These are phyloP conservation scores for Trissonchulus latispiculum DNA, from an alignment of 2,888 invertebrate species.

Conservation along the genomic window DNA sequence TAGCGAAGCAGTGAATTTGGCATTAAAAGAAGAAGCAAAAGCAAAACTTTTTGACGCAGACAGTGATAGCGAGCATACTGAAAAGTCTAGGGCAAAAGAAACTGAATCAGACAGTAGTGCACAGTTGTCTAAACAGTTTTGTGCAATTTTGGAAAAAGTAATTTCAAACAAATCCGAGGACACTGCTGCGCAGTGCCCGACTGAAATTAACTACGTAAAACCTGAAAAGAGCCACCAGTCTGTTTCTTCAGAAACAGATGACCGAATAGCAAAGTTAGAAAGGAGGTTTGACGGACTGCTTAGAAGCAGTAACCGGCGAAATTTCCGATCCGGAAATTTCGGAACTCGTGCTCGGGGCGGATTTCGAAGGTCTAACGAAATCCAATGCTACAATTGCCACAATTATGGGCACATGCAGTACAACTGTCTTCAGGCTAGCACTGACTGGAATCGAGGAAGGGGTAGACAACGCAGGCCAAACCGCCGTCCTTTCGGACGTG, in stretches of 20 bases:
- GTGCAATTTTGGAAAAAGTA: neutral
- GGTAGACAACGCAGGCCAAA: neutral
- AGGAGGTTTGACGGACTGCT: neutral
- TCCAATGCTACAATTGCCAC: neutral
- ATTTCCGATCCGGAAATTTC: neutral
- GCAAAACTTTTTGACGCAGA: neutral
- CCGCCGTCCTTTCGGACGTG: neutral
- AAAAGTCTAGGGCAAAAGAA: neutral
- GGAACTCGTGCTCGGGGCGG: neutral
- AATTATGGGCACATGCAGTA: neutral
- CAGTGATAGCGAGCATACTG: neutral
- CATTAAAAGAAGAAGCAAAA: neutral
- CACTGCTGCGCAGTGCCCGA: neutral
- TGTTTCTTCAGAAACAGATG: too few relatives aligned
- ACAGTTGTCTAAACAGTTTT: neutral
- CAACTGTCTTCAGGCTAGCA: neutral
- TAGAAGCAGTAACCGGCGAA: too few relatives aligned
- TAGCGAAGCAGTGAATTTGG: neutral
- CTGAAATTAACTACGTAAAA: neutral
- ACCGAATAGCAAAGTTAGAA: too few relatives aligned
- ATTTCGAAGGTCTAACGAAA: neutral
- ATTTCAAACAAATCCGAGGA: neutral
- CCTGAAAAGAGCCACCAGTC: too few relatives aligned
- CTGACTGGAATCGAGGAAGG: neutral
- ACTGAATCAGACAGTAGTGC: neutral